Conservation (phyloP, 2,888 invertebrate genomes). For the Protula sp. region DNA sequence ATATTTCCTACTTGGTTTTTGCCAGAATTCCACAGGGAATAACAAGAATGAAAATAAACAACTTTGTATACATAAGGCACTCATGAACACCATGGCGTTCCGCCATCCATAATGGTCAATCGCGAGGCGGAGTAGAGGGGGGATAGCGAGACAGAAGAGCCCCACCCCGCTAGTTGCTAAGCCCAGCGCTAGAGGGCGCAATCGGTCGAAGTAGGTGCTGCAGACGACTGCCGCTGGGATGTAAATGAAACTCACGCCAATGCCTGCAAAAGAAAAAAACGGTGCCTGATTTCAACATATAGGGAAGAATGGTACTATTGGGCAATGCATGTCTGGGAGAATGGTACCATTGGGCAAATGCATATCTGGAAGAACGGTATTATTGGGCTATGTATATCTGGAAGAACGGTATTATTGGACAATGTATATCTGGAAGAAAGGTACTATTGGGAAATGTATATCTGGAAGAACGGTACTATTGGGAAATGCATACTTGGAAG, state of each 20-base stretch:
- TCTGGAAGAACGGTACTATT: too few species aligned
- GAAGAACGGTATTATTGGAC: too few species aligned
- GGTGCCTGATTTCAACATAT: too few species aligned
- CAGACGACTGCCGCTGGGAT: conserved; percentile 2
- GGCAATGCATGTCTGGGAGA: too few species aligned
- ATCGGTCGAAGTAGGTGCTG: conserved; percentile 2
- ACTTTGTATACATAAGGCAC: not conserved
- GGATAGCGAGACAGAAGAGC: not conserved
- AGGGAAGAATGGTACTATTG: too few species aligned
- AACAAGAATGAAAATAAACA: not conserved
- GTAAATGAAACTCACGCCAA: conserved; percentile 2
- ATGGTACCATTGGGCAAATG: too few species aligned
- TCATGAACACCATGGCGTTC: not conserved
- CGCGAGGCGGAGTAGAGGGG: not conserved
- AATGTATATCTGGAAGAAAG: too few species aligned
- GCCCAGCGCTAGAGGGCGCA: conserved; percentile 3
- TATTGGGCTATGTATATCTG: too few species aligned
- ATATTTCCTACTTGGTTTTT: too few species aligned
- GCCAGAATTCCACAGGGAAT: not conserved
- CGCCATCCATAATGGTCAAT: not conserved
- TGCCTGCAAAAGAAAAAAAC: conserved; percentile 3
- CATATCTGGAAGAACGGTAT: too few species aligned
- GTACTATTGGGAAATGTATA: too few species aligned
- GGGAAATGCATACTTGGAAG: too few species aligned
- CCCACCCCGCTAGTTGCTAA: conserved; percentile 2